These are phyloP conservation scores for Danio choprae DNA, from an alignment of 2,797 vertebrate genomes.

Conservation along the genomic window DNA sequence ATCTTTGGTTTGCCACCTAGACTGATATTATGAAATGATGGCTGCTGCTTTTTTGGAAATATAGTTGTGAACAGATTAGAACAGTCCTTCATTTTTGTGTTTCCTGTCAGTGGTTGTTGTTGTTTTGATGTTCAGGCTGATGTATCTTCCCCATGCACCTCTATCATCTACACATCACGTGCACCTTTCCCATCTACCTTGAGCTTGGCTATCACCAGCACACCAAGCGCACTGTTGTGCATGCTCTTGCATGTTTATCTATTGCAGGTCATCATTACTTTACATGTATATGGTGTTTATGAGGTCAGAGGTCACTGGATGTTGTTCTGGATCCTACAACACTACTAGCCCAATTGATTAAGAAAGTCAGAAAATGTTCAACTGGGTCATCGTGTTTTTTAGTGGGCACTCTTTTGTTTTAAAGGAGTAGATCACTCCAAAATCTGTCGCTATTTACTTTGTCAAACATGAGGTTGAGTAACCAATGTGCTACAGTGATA, in stretches of 20 bases:
- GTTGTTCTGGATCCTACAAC: conserved; percentile 41
- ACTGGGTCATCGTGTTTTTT: neutral
- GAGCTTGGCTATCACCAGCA: conserved; percentile 4
- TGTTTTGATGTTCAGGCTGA: neutral
- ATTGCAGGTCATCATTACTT: neutral
- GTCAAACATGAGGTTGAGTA: neutral
- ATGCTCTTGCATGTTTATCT: conserved; percentile 15
- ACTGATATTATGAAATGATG: neutral
- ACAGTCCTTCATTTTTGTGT: neutral
- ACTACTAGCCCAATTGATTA: too few relatives aligned
- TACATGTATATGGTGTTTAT: neutral
- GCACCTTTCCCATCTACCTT: neutral
- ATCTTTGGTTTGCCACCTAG: neutral
- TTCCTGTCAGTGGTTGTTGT: neutral
- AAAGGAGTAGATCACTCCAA: conserved; percentile 9
- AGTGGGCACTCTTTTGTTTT: neutral
- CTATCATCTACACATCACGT: neutral
- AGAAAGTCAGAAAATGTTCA: neutral
- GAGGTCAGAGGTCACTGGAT: neutral
- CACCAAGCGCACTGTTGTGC: neutral
- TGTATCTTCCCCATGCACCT: neutral
- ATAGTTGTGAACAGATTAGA: neutral
- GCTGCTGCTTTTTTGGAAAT: neutral
- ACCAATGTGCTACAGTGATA: neutral
- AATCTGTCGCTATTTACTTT: conserved; percentile 14